A percentile compares a stretch with the other conserved stretches of the same genome.
These are phyloP conservation scores for Octomys mimax DNA, from an alignment of 2,797 vertebrate genomes.

Conservation along the genomic window DNA sequence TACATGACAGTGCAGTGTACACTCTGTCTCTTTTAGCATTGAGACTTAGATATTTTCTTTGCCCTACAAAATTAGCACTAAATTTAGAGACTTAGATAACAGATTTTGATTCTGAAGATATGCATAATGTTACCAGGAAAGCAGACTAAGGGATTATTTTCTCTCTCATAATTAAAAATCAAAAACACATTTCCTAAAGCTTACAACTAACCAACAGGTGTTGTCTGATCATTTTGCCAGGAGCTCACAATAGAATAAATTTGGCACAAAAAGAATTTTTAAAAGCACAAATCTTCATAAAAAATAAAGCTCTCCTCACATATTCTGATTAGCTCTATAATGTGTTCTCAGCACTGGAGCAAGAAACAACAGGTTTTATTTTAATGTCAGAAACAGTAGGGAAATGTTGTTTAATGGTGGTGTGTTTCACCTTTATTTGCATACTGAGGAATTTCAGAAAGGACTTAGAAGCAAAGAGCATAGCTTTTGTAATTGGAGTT, in stretches of 20 bases:
- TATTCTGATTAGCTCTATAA: constrained; percentile 37
- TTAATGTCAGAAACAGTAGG: background rate
- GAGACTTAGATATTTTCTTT: constrained; percentile 27
- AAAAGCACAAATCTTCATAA: background rate
- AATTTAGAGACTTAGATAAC: constrained; percentile 5
- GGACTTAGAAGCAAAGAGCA: background rate
- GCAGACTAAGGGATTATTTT: constrained; percentile 40
- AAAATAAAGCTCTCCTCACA: constrained; percentile 40
- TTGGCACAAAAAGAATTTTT: background rate
- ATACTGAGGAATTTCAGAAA: background rate
- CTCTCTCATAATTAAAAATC: constrained; percentile 36
- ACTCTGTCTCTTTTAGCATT: background rate
- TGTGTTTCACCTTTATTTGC: background rate
- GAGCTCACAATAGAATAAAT: constrained; percentile 21
- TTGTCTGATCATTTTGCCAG: constrained; percentile 59
- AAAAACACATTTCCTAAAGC: constrained; percentile 13
- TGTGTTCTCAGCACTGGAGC: background rate
- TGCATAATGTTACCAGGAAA: background rate
- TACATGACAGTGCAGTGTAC: background rate
- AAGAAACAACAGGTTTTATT: background rate
- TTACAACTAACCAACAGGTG: constrained; percentile 53
- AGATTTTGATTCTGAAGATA: background rate
- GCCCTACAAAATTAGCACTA: background rate
- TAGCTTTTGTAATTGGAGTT: background rate
- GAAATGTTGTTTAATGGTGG: background rate